Base-by-base conservation (phyloP, 1,140 invertebrate species). In the Leptinotarsa defecta region DNA sequence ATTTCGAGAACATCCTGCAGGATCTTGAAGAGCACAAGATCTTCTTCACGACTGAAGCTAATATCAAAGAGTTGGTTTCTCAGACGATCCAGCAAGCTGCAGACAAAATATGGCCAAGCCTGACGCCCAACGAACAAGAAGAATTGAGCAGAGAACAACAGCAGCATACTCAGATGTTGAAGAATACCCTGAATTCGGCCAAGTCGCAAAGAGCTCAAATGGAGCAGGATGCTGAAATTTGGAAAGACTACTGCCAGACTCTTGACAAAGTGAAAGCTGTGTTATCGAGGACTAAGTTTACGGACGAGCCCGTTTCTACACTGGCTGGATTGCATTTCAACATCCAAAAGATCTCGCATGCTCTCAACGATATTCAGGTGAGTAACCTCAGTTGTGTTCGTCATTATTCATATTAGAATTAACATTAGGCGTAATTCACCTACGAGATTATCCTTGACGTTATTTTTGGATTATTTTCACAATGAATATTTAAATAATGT, bases 11-110 rank as follows among this genome's bases (percentile, higher is more conserved):
- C 78, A 91, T 96, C 5, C 87, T 92, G 24, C 88, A 90, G 11
- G 94, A 96, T 81, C 86, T 98, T 13, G 92, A 95, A 83, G 93
- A 97, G 79, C 94, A 96, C 81, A 94, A 95, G 86, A 90, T 91
- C 27, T 96, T 94, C 88, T 95, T 96, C 81, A 92, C 91, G 78
- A 92, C 91, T 62, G 94, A 95, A 82, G 87, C 90, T 1, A 89
- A 90, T 49, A 94, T 95, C 79, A 90, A 92, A 24, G 94, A 95
- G 82, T 86, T 95, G 65, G 91, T 96, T 1, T 91, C 93, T 1
- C 92, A 94, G 75, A 90, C 92, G 73, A 93, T 96, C 78, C 93
- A 95, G 81, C 92, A 94, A 73, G 90, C 92, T 13, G 93, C 93
- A 3, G 93, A 96, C 80, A 93, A 94, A 81, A 95, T 96, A 63